phyloP scores from a whole-genome alignment of 1,140 invertebrate species.

The Drosophila guanche region DNA sequence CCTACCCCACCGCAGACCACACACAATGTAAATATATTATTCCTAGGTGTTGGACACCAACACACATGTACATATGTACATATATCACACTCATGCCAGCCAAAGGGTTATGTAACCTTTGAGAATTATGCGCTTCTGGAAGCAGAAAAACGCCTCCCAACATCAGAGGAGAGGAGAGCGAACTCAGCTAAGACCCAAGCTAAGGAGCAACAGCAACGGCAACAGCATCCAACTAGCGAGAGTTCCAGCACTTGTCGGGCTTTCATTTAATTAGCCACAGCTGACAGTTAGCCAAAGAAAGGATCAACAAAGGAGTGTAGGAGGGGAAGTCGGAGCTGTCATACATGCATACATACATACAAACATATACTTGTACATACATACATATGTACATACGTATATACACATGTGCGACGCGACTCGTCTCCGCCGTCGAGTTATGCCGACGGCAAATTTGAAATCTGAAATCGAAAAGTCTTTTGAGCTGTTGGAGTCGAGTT shows the following conservation, averaged over 20 bases:
- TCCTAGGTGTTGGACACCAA: conserved; percentile 35
- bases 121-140: conserved; percentile 61
- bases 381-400: too few species aligned
- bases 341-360: conserved; percentile 2
- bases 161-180: conserved; percentile 1
- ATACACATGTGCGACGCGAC: conserved; percentile 44
- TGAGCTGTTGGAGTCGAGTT: conserved; percentile 54
- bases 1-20: conserved; percentile 8
- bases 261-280: conserved; percentile 82
- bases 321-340: conserved; percentile 19
- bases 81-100: conserved; percentile 9
- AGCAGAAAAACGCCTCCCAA: conserved; percentile 54
- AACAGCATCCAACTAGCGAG: conserved; percentile 65
- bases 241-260: conserved; percentile 72
- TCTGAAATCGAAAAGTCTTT: conserved; percentile 16
- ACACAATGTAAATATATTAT: conserved; percentile 22
- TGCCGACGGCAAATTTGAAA: conserved; percentile 32
- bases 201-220: conserved; percentile 14
- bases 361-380: conserved; percentile 26
- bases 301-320: conserved; percentile 42
- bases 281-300: conserved; percentile 78
- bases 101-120: conserved; percentile 39
- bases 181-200: neutral
- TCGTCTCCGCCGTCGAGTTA: conserved; percentile 26
- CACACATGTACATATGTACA: conserved; percentile 7